Evolutionary conservation across 2,888 invertebrate species (phyloP), one percentile per base, ranked within the genome.

Genomic region (Apodemia duryi): DNA sequence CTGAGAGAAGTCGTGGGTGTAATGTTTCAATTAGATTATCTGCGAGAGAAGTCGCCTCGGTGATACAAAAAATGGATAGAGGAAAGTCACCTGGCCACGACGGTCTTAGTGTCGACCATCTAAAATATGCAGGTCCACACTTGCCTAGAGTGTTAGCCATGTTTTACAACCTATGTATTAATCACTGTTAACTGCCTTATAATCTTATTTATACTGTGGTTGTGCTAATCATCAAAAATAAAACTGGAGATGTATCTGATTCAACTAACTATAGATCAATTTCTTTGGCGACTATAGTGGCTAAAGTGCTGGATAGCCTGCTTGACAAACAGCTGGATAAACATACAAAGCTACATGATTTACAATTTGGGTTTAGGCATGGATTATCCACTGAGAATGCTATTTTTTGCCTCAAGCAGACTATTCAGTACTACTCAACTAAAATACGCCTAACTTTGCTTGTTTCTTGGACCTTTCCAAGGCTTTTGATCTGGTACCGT

Each of bases 261-360:
- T 62, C 21, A 13, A 9, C 4, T 2, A 71, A 72, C 54, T 73
- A 72, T 54, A 65, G 70, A n/a, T 70, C 70, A 4, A 70, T 71
- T 5, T 69, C 68, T 0, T 60, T 70, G 13, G 69, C 72, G 2
- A 70, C 70, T 29, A 52, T 69, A 2, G 61, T 66, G 2, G 70
- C 70, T 9, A 70, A 69, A 60, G 67, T 69, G 28, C 49, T 70
- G 64, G 72, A 70, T 63, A 64, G 69, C 63, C 11, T 74, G 67
- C 67, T 72, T 43, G 63, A 71, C 60, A 54, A 43, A 49, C 62
- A 71, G 7, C 51, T 73, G 13, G 49, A 49, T 21, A 61, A 63
- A 2, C 35, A 66, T 29, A 9, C 69, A 5, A 21, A 63, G 4
- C 9, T 69, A 1, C 54, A 69, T 21, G 69, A 72, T 57, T 63